Conservation (phyloP, 2,113 vertebrate species). For the Ia io region DNA sequence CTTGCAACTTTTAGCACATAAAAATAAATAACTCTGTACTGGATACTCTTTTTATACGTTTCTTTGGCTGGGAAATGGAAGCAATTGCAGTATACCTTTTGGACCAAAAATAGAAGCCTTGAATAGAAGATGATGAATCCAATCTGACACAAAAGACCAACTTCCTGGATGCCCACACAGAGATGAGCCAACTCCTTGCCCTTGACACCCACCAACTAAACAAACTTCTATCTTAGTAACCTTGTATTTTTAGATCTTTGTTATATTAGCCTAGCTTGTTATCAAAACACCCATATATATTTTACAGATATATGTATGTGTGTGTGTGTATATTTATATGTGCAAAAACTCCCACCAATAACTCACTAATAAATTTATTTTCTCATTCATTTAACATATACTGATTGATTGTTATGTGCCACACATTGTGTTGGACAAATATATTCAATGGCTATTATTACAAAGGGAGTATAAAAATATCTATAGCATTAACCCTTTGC, state of each 20-base stretch:
- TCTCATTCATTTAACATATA: conserved; percentile 2
- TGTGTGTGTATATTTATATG: neutral
- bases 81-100: neutral
- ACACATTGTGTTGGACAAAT: neutral
- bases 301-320: neutral
- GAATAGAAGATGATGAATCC: neutral
- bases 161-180: neutral
- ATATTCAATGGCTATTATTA: neutral
- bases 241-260: neutral
- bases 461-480: neutral
- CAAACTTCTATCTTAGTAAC: neutral
- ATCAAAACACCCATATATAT: neutral
- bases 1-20: neutral
- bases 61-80: neutral
- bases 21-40: neutral
- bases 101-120: neutral
- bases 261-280: neutral
- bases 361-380: neutral
- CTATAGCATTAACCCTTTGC: neutral
- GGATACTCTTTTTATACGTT: neutral
- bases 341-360: neutral
- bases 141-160: neutral
- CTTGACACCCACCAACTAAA: neutral
- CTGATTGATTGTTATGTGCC: neutral
- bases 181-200: neutral